phyloP scores from a whole-genome alignment of 2,888 invertebrate species.

The Drosophila mayaguana region DNA sequence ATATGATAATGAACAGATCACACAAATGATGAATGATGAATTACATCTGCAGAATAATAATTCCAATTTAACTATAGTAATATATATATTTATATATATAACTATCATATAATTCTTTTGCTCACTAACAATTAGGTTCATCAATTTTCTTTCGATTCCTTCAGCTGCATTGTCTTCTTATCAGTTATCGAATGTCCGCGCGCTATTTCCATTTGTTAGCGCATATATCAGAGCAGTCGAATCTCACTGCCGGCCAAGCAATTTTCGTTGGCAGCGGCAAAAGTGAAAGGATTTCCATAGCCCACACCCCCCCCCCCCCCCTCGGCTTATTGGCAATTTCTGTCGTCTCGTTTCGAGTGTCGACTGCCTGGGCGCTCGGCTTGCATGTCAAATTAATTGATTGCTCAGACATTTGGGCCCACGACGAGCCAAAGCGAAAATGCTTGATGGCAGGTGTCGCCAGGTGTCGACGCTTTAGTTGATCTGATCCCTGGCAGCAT shows the following conservation, averaged over 20 bases:
- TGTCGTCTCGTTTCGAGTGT: slow-evolving; percentile 53
- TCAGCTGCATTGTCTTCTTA: background rate
- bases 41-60: no score
- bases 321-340: slow-evolving; percentile 42
- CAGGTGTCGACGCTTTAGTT: slow-evolving; percentile 57
- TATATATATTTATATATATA: no score
- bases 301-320: no score
- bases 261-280: slow-evolving; percentile 61
- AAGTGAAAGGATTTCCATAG: slow-evolving; percentile 72
- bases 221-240: slow-evolving; percentile 24
- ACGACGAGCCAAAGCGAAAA: slow-evolving; percentile 53
- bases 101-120: no score
- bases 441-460: slow-evolving; percentile 59
- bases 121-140: no score
- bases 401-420: slow-evolving; percentile 43
- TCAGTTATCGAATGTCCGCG: background rate
- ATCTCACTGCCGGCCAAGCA: slow-evolving; percentile 47
- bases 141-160: background rate
- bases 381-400: slow-evolving; percentile 80
- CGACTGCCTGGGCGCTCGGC: slow-evolving; percentile 25
- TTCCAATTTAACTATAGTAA: no score
- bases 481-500: slow-evolving; percentile 54
- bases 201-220: background rate
- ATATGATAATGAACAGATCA: background rate
- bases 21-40: no score